Evolutionary conservation across 53 echinoderm and acorn worm species (phyloP), one percentile per base, ranked within the genome.

Genomic region (Temnopleurus reevesii): DNA sequence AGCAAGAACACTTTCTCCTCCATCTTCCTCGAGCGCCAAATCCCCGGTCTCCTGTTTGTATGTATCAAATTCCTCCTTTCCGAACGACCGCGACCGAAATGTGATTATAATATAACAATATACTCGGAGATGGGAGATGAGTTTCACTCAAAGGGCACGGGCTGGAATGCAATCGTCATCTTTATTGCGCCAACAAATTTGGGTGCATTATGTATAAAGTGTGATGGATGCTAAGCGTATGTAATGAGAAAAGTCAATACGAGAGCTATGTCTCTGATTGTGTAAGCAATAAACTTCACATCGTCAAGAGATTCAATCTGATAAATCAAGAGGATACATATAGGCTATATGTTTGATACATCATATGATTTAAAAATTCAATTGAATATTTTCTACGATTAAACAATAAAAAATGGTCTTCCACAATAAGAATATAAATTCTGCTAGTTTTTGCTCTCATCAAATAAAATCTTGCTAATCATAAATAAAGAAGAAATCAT

Each of bases 101-200:
- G 71, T 71, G 41, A 71, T 71, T 71, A 71, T 71, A 38, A 71
- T 71, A 71, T 71, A 41, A 71, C 38, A 2, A 71, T 41, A 71
- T 21, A 36, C 71, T n/a, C 4, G 33, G 31, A 3, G 63, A 36
- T 71, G 41, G 41, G n/a, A 41, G 7, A 71, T 71, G 71, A 71
- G 27, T 71, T 71, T 36, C 41, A 63, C 36, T 38, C 10, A 71
- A 71, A 41, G 71, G 41, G 41, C 41, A 71, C 9, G 12, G 63
- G 63, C 30, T 31, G 33, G 33, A 63, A 41, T 21, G 71, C 21
- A 71, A 41, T 71, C 10, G 24, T 71, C 71, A 38, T 21, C 38
- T 71, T 41, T 63, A 28, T 41, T n/a, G 71, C 71, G 35, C 21
- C 1, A 21, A 71, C 6, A 23, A 38, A n/a, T 71, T 71, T 21